Evolutionary conservation across 2,797 vertebrate genomes (phyloP), one percentile per base, ranked within the genome.

Genomic region (Sardinella longiceps): DNA sequence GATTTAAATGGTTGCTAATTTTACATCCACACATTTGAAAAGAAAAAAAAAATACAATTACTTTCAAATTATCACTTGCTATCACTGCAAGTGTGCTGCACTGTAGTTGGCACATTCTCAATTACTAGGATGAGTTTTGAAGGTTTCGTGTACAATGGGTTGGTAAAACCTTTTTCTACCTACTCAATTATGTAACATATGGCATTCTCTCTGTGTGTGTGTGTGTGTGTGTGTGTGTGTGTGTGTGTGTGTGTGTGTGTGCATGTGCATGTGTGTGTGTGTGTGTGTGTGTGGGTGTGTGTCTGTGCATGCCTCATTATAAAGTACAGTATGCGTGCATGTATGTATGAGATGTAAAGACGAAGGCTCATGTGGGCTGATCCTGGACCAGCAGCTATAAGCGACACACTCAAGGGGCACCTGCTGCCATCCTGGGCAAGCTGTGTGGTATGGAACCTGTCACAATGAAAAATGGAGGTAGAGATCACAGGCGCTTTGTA

Each of bases 401-500:
- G 53, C 53, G 53, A 3, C 4, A 23, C 53, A 56, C 53, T 56
- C 53, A 3, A 23, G 20, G 3, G 53, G 46, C n/a, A 48, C 80
- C 85, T 85, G 80, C 85, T 85, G 70, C 81, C 63, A 85, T 58
- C 80, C 70, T 53, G 84, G 83, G 90, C 87, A 3, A 82, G 77
- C 39, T 43, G 15, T 63, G 80, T 81, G 86, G 86, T 83, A 82
- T 58, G 85, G 33, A 82, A 88, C 82, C 81, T 56, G 85, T 90
- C 86, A 83, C n/a, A 20, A 84, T 92, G 86, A 92, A 88, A 92
- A 91, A 92, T 91, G 89, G 81, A 91, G 85, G 11, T 37, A 43
- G 87, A 90, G 90, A 92, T 93, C 89, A 92, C 85, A 25, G 5
- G 86, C 86, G 87, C 81, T 92, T 91, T 91, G 92, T 91, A 89